Evolutionary conservation across 2,113 vertebrate species (phyloP).

Genomic region (Pagrus major): DNA sequence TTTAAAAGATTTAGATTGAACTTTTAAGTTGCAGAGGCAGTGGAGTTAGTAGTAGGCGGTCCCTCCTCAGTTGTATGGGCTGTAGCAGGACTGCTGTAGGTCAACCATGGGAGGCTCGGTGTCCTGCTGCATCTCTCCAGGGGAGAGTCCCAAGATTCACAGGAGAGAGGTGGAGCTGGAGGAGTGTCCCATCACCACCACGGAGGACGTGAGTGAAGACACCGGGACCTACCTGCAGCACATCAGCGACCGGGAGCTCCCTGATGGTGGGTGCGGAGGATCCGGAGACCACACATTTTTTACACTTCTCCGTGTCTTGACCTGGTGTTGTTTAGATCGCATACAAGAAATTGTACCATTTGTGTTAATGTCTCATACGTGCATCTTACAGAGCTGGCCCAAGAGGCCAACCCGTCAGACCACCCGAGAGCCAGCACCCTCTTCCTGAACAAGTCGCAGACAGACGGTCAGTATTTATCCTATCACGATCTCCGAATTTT

Average conservation of each 20-base stretch:
- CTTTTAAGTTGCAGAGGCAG: constrained; percentile 13
- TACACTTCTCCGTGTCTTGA: not conserved
- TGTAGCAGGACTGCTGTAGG: constrained; percentile 41
- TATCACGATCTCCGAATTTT: rapidly evolving
- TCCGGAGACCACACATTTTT: no score
- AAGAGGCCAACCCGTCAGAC: constrained; percentile 96
- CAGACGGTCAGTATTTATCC: constrained; percentile 88
- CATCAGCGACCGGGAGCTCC: constrained; percentile 94
- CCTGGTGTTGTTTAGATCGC: no score
- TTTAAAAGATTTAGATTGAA: constrained; percentile 5
- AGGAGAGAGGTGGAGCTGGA: constrained; percentile 82
- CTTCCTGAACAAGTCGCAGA: constrained; percentile 99
- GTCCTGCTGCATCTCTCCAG: constrained; percentile 92
- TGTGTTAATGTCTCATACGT: no score
- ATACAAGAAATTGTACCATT: no score
- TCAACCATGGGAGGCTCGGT: constrained; percentile 90
- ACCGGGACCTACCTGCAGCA: constrained; percentile 94
- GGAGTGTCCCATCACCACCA: constrained; percentile 85
- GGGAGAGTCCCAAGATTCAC: constrained; percentile 89
- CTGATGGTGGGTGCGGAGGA: constrained; percentile 86
- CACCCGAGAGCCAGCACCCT: constrained; percentile 97
- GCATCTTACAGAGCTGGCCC: constrained; percentile 89
- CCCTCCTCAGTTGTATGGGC: constrained; percentile 55
- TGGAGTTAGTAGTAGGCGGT: constrained; percentile 3
- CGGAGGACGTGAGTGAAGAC: constrained; percentile 88